Evolutionary conservation across 2,113 vertebrate genomes (phyloP), one percentile per base, ranked within the genome.

Genomic region (Clarias macrocephalus): DNA sequence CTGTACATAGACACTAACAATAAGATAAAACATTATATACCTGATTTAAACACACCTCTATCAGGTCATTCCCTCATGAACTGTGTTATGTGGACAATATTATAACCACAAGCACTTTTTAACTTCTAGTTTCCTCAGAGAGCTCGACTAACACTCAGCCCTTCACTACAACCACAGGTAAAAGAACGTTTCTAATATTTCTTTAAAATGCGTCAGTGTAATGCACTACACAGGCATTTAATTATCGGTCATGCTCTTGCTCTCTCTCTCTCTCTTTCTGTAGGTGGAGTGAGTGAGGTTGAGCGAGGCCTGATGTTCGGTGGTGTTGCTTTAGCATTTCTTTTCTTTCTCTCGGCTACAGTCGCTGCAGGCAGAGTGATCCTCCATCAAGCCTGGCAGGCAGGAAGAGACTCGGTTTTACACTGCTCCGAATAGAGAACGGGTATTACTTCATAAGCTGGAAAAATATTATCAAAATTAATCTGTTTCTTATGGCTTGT

Each of bases 281-380:
- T 66, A 87, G 86, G 30, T 48, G 30, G 5, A 21, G 11, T 57
- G 10, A 42, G 25, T 59, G 81, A 56, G 60, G n/a, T 30, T 54
- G 72, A 77, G 72, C 72, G 42, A 16, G 81, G 33, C 72, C 62
- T 88, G 86, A 79, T 79, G 62, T 88, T 84, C 5, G 81, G 23
- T 1, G 82, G 86, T 15, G 82, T 80, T 70, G 52, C 60, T 59
- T 52, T 88, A 30, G 82, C 82, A 13, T 60, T 62, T 48, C 82
- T 88, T 25, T 19, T 11, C 48, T 59, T 79, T 18, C 62, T 84
- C 28, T 52, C 68, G n/a, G 86, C 52, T 42, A 84, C 86, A 59
- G 82, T 10, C 3, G 73, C 73, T 60, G 86, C 82, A 48, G 59
- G 59, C 30, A 62, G 30, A 62, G 57, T 25, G 59, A 42, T 82